These are phyloP conservation scores for Myopa testacea DNA, from an alignment of 2,888 invertebrate species.

Conservation along the genomic window DNA sequence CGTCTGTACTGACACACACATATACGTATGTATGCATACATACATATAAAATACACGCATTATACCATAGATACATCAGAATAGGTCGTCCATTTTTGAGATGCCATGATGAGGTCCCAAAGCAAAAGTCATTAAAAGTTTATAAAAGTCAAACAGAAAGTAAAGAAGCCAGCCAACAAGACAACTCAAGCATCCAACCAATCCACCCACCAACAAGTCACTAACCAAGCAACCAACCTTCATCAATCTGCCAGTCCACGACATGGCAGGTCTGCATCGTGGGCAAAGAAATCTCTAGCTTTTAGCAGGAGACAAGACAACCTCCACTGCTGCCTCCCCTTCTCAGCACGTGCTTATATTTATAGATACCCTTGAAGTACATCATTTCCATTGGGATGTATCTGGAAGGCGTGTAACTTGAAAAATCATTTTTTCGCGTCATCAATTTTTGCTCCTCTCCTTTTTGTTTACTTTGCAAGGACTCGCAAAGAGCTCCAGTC, in stretches of 20 bases:
- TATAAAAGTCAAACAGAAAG: slow-evolving; percentile 1
- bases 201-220: not conserved
- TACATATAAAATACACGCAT: not conserved
- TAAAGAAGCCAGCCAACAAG: not conserved
- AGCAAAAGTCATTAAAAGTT: slow-evolving; percentile 13
- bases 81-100: not conserved
- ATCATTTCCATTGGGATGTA: too few species aligned
- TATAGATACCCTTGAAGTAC: too few species aligned
- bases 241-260: not conserved
- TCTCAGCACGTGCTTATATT: too few species aligned
- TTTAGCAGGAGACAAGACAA: too few species aligned
- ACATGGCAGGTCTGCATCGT: not conserved
- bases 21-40: not conserved
- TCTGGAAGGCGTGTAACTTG: too few species aligned
- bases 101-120: not conserved
- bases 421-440: too few species aligned
- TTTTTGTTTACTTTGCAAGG: not conserved
- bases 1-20: not conserved
- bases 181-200: not conserved
- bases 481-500: too few species aligned
- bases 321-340: too few species aligned
- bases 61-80: not conserved
- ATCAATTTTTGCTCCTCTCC: too few species aligned
- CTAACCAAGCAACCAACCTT: not conserved
- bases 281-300: not conserved